Base-by-base conservation (phyloP, 1,140 invertebrate species). In the Sinella curviseta region DNA sequence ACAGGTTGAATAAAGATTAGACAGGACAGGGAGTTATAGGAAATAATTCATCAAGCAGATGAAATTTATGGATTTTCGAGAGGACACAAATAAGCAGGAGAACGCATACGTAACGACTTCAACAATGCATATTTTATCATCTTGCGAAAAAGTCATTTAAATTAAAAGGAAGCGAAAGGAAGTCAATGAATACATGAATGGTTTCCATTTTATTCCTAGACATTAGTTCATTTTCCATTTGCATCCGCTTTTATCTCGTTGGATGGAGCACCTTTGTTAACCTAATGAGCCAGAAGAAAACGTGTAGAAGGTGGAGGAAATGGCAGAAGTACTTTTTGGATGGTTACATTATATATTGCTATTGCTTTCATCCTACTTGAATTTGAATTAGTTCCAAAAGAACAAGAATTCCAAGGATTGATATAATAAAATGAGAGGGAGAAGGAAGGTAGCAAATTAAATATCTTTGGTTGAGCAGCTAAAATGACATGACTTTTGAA, bases 211-310 rank as follows among this genome's bases (percentile, higher is more conserved):
- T 31, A 48, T 75, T 81, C 57, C 36, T 77, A 74, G 30, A 35
- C 20, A 39, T 36, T 82, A 34, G 12, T 76, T 80, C 65, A 24
- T 57, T 73, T 24, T 74, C 26, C 31, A 24, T 82, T 30, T 70
- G 65, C 55, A 70, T 30, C 65, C 28, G 31, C 34, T 81, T 57
- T 54, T 76, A 48, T 55, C 76, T 57, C 17, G 48, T 77, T 48
- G 28, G 60, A 78, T 73, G 35, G 60, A 54, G 39, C 73, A 54
- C 34, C 77, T 78, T 78, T 78, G 67, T 70, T 54, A 78, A 78
- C 35, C 65, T 78, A 78, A 78, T 78, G 77, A 78, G 77, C 54
- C 67, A 74, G 67, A 78, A 78, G 77, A 65, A 77, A n/a, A 77
- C 28, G 8, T 70, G 28, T 30, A 16, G 57, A 33, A 36, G n/a